Conservation (phyloP, 2,113 vertebrate genomes). For the Corynorhinus townsendii region DNA sequence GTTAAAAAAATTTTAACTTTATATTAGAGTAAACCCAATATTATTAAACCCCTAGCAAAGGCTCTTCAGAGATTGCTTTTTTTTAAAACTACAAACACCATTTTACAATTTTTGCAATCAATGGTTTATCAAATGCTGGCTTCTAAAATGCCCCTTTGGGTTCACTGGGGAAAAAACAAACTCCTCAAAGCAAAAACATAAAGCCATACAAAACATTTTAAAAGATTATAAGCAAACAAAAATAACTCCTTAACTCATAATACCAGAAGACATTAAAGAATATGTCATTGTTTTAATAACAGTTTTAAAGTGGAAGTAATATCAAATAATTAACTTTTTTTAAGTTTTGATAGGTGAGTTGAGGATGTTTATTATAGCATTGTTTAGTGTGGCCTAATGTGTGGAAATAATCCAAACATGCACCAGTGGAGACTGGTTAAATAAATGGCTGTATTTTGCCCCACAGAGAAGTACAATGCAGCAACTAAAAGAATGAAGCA, state of each 20-base stretch:
- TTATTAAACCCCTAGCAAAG: conserved; percentile 45
- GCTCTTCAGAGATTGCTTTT: neutral
- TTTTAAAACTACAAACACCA: conserved; percentile 22
- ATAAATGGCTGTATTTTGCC: neutral
- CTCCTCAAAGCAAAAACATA: conserved; percentile 38
- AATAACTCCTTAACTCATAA: conserved; percentile 25
- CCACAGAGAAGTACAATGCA: neutral
- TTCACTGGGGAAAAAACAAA: neutral
- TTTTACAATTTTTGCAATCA: conserved; percentile 42
- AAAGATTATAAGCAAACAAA: conserved; percentile 4
- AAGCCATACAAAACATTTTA: conserved; percentile 40
- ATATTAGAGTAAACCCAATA: neutral
- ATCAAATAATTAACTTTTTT: neutral
- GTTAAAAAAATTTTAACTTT: conserved; percentile 22
- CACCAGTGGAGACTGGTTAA: neutral
- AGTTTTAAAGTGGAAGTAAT: conserved; percentile 11
- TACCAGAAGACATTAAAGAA: neutral
- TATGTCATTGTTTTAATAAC: conserved; percentile 10
- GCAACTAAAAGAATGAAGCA: neutral
- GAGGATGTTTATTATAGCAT: neutral
- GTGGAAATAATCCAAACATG: neutral
- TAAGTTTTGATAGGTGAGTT: neutral
- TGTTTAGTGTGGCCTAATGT: neutral
- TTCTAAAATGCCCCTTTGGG: neutral
- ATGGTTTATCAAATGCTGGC: conserved; percentile 2